These are phyloP conservation scores for Ranitomeya variabilis DNA, from an alignment of 2,113 vertebrate genomes.

Conservation along the genomic window DNA sequence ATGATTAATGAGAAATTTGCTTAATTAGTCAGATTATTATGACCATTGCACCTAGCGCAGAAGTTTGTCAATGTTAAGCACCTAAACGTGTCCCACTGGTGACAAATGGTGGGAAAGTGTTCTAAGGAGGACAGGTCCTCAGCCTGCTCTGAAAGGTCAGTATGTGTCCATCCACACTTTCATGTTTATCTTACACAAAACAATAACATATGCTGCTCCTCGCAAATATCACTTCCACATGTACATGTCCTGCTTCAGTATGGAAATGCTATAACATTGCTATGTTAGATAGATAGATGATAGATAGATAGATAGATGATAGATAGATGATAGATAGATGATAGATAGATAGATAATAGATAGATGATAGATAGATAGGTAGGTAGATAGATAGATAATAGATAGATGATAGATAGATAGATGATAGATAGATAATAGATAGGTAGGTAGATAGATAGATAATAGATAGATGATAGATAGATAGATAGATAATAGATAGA, in stretches of 20 bases:
- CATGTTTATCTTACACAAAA: constrained; percentile 30
- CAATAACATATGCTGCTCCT: constrained; percentile 13
- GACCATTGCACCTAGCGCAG: neutral
- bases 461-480: too few relatives aligned
- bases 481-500: too few relatives aligned
- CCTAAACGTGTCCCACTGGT: neutral
- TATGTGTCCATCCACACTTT: constrained; percentile 34
- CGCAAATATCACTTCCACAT: constrained; percentile 28
- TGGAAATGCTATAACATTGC: neutral
- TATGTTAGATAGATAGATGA: neutral
- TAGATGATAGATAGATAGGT: too few relatives aligned
- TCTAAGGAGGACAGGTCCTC: constrained; percentile 20
- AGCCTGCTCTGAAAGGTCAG: constrained; percentile 2
- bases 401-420: too few relatives aligned
- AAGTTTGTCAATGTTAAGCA: neutral
- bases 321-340: too few relatives aligned
- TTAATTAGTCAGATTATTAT: neutral
- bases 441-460: too few relatives aligned
- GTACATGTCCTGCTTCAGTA: neutral
- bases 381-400: too few relatives aligned
- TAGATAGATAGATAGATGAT: too few relatives aligned
- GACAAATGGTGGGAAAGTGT: constrained; percentile 33
- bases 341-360: too few relatives aligned
- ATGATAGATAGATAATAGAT: too few relatives aligned
- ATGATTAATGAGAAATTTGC: neutral